These are phyloP conservation scores for Ethmia dodecea DNA, from an alignment of 2,888 invertebrate species.

Conservation along the genomic window DNA sequence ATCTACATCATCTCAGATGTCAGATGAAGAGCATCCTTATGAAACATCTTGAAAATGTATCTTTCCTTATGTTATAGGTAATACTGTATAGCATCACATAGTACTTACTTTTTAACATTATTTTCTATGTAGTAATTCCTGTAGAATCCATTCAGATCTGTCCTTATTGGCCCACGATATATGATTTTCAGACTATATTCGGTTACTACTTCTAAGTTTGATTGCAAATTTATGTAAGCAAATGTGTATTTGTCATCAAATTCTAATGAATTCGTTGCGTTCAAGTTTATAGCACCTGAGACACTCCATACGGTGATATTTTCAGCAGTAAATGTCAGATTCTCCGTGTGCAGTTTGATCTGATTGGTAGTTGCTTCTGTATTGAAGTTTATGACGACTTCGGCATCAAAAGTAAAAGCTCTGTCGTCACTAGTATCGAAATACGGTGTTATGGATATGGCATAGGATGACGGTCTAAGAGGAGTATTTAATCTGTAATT, in stretches of 20 bases:
- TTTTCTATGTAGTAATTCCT: slow-evolving; percentile 74
- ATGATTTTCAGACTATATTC: slow-evolving; percentile 66
- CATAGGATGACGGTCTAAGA: slow-evolving; percentile 72
- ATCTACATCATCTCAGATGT: too few species aligned
- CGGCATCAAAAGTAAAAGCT: slow-evolving; percentile 67
- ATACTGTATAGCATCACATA: too few species aligned
- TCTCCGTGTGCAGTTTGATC: slow-evolving; percentile 60
- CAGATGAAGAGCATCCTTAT: too few species aligned
- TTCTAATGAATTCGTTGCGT: slow-evolving; percentile 33
- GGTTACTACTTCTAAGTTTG: slow-evolving; percentile 41
- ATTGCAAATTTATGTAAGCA: slow-evolving; percentile 58
- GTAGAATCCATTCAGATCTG: slow-evolving; percentile 79
- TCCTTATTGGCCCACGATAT: slow-evolving; percentile 75
- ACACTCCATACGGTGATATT: slow-evolving; percentile 39
- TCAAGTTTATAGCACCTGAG: slow-evolving; percentile 25
- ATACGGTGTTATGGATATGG: slow-evolving; percentile 70
- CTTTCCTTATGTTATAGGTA: too few species aligned
- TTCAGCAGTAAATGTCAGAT: slow-evolving; percentile 36
- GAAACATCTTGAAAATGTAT: too few species aligned
- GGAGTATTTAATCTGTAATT: slow-evolving; percentile 55
- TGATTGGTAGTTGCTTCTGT: slow-evolving; percentile 35
- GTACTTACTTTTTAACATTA: slow-evolving; percentile 70
- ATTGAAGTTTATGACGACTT: slow-evolving; percentile 54
- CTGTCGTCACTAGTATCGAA: slow-evolving; percentile 54
- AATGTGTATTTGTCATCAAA: slow-evolving; percentile 63